A percentile compares a stretch with the other conserved stretches of the same genome.
These are phyloP conservation scores for Monomorium pharaonis DNA, from an alignment of 1,140 invertebrate genomes.

Conservation along the genomic window DNA sequence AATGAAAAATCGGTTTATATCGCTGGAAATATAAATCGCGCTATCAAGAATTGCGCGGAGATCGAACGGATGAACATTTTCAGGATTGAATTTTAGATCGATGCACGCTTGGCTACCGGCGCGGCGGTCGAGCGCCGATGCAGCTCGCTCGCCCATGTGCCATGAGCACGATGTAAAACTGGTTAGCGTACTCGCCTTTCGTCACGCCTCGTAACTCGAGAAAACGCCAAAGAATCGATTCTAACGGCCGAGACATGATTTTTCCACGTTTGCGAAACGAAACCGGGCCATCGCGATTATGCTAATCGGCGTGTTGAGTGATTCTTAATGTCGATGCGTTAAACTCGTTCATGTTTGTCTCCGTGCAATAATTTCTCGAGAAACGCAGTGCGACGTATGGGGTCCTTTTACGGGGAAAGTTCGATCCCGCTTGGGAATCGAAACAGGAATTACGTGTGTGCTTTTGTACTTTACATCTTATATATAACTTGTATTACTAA, in stretches of 20 bases:
- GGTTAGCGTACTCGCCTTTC: conserved; percentile 48
- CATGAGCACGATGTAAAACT: conserved; percentile 61
- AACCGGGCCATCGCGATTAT: conserved; percentile 58
- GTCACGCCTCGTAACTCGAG: conserved; percentile 72
- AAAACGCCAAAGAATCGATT: conserved; percentile 71
- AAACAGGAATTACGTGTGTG: neutral
- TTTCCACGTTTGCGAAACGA: conserved; percentile 58
- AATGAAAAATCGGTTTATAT: neutral
- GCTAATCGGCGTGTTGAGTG: conserved; percentile 42
- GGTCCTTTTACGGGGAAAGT: neutral
- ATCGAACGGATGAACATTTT: conserved; percentile 25
- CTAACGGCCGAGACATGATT: conserved; percentile 72
- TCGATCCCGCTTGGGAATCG: neutral
- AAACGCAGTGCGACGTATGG: neutral
- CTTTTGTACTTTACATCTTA: neutral
- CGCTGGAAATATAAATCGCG: neutral
- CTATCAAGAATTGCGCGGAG: neutral
- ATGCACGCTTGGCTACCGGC: conserved; percentile 4
- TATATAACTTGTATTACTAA: no score
- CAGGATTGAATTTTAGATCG: conserved; percentile 49
- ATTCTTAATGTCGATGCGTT: neutral
- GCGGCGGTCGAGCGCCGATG: conserved; percentile 6
- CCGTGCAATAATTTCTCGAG: neutral
- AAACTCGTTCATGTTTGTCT: neutral
- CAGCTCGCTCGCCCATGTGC: conserved; percentile 46